phyloP scores from a whole-genome alignment of 2,797 vertebrate species.

The Ara ararauna region DNA sequence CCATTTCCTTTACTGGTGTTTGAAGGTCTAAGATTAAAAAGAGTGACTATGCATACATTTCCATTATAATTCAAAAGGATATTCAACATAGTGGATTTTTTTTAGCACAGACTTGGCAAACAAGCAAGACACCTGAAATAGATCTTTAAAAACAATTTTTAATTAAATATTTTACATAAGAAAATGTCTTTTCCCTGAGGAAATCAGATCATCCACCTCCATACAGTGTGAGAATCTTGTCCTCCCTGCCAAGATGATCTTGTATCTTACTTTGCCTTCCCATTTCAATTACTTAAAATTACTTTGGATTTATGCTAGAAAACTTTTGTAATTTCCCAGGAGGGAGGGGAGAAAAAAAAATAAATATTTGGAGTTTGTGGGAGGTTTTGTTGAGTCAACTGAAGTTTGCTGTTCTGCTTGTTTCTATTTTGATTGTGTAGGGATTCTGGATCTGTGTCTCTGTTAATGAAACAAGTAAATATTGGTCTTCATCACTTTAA shows the following conservation, averaged over 20 bases:
- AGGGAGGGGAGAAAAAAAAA: fast-evolving
- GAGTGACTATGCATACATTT: not conserved
- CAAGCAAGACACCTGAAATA: constrained; percentile 32
- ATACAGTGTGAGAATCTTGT: constrained; percentile 3
- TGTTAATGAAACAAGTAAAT: not conserved
- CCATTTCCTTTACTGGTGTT: not conserved
- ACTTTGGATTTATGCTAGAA: constrained; percentile 37
- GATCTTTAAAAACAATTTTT: constrained; percentile 29
- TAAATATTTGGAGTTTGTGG: not conserved
- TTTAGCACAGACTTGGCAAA: constrained; percentile 5
- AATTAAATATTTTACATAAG: not conserved
- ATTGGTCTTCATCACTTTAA: not conserved
- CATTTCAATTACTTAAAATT: constrained; percentile 13
- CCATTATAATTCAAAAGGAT: not conserved
- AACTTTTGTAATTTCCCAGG: not conserved
- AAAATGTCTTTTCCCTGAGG: constrained; percentile 26
- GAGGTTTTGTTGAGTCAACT: constrained; percentile 14
- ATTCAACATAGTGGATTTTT: not conserved
- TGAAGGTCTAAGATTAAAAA: not conserved
- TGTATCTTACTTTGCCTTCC: not conserved
- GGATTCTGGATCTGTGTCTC: not conserved
- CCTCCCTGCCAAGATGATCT: constrained; percentile 21
- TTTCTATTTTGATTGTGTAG: not conserved
- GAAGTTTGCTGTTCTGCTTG: not conserved
- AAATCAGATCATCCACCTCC: not conserved